Evolutionary conservation across 1,140 invertebrate genomes (phyloP).

Genomic region (Drosophila kepulauana): DNA sequence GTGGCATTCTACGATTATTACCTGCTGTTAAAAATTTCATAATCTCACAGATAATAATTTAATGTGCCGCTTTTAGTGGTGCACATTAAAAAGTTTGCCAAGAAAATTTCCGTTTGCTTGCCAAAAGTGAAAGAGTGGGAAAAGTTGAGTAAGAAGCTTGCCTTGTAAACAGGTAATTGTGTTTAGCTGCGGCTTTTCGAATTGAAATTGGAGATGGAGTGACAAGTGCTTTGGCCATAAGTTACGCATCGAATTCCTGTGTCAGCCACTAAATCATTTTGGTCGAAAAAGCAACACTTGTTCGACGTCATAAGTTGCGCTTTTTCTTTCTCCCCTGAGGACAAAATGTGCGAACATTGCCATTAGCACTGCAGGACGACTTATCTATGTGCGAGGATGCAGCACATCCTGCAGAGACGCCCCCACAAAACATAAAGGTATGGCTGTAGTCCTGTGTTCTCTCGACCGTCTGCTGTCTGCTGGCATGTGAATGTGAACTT

Average conservation of each 20-base stretch:
- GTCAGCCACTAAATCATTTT: constrained; percentile 55
- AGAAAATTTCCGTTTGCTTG: constrained; percentile 43
- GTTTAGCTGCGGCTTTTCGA: constrained; percentile 8
- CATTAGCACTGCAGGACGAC: constrained; percentile 57
- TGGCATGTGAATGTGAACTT: constrained; percentile 69
- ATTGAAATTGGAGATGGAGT: constrained; percentile 23
- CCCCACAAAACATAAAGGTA: constrained; percentile 23
- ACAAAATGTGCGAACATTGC: constrained; percentile 73
- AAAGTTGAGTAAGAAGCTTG: constrained; percentile 2
- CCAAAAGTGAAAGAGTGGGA: not conserved
- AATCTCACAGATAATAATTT: constrained; percentile 82
- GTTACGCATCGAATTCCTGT: constrained; percentile 24
- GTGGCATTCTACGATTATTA: constrained; percentile 75
- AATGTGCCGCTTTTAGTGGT: constrained; percentile 77
- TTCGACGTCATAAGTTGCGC: constrained; percentile 54
- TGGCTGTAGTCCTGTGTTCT: constrained; percentile 29
- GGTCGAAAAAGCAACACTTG: constrained; percentile 47
- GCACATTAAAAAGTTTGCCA: constrained; percentile 78
- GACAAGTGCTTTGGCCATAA: constrained; percentile 49
- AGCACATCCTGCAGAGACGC: constrained; percentile 17
- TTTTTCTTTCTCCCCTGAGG: not conserved
- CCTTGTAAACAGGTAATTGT: constrained; percentile 76
- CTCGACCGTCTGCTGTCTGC: constrained; percentile 36
- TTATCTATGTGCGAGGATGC: constrained; percentile 49
- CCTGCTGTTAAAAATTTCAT: constrained; percentile 83